phyloP scores from a whole-genome alignment of 2,888 invertebrate genomes.

The Apantesis nais region DNA sequence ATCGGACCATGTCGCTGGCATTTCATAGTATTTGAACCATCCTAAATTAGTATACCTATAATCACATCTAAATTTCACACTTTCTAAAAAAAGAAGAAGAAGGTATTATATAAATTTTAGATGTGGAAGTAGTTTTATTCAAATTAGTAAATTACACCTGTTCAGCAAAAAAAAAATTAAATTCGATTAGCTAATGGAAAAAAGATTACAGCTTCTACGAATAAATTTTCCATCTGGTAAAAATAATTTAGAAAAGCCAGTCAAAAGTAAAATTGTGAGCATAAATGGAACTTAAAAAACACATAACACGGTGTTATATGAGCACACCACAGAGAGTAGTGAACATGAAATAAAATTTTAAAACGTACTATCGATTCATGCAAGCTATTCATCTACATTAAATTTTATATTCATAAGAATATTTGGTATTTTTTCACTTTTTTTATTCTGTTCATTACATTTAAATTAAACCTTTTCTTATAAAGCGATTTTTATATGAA shows the following conservation, averaged over 20 bases:
- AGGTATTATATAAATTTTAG: neutral
- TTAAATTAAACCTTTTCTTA: too few species aligned
- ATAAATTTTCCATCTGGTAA: neutral
- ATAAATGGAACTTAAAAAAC: neutral
- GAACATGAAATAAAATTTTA: too few species aligned
- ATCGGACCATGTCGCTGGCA: conserved; percentile 7
- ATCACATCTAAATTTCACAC: conserved; percentile 8
- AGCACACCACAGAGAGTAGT: too few species aligned
- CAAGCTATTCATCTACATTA: too few species aligned
- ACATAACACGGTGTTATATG: neutral
- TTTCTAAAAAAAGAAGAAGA: neutral
- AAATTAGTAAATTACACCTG: too few species aligned
- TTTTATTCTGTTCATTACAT: too few species aligned
- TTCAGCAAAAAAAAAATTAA: neutral
- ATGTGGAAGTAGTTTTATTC: neutral
- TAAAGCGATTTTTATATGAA: too few species aligned
- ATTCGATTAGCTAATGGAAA: neutral
- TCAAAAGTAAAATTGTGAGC: neutral
- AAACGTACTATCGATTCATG: too few species aligned
- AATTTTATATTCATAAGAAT: too few species aligned
- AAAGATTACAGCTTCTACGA: neutral
- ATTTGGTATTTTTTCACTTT: too few species aligned
- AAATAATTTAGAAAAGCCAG: neutral
- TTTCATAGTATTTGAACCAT: conserved; percentile 13
- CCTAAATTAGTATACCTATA: conserved; percentile 3